Evolutionary conservation across 2,888 invertebrate genomes (phyloP).

Genomic region (Pachydiplax longipennis): DNA sequence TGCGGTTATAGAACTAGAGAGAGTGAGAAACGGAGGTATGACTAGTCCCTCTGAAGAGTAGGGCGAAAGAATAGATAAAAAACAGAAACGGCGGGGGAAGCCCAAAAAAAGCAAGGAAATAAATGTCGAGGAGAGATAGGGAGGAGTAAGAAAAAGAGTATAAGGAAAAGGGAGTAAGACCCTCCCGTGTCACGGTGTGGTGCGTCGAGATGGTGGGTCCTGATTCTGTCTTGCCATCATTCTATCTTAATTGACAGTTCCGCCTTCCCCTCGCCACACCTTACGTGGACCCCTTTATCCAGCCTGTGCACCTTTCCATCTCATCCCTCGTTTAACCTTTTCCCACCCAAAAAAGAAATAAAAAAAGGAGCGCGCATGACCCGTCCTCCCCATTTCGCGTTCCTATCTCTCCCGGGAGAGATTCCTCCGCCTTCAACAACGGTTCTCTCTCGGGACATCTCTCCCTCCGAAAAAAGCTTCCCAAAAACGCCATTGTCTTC

Average conservation of each 20-base stretch:
- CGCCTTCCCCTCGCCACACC: neutral
- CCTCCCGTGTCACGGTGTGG: conserved; percentile 34
- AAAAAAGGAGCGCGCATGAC: neutral
- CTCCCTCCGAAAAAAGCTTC: neutral
- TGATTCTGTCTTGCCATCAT: conserved; percentile 46
- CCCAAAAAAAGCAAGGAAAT: neutral
- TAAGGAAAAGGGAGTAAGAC: neutral
- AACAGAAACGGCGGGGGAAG: neutral
- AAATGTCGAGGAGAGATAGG: neutral
- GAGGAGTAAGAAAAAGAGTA: neutral
- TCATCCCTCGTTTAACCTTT: neutral
- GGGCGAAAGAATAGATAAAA: neutral
- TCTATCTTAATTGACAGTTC: conserved; percentile 46
- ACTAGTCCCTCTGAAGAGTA: neutral
- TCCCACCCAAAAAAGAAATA: neutral
- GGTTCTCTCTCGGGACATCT: neutral
- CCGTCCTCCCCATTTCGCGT: neutral
- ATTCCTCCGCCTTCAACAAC: conserved; percentile 3
- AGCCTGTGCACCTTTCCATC: neutral
- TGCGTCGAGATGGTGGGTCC: conserved; percentile 34
- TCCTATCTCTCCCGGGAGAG: neutral
- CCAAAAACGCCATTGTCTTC: conserved; percentile 21
- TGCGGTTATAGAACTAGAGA: neutral
- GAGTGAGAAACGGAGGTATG: neutral
- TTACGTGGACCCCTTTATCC: neutral